These are phyloP conservation scores for Drosophila kuntzei DNA, from an alignment of 2,888 invertebrate genomes.

Conservation along the genomic window DNA sequence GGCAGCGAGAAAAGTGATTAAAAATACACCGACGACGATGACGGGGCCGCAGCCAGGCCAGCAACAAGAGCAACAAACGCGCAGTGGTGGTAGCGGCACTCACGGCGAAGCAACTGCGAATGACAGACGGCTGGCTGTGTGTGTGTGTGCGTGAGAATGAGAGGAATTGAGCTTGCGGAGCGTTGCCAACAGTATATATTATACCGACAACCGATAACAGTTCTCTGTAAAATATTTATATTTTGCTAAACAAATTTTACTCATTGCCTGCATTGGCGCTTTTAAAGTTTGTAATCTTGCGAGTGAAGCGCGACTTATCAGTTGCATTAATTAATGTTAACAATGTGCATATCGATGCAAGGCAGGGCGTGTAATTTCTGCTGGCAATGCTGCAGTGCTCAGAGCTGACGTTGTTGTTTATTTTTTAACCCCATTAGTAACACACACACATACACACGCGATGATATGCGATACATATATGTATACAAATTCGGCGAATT, in stretches of 20 bases:
- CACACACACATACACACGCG: slow-evolving; percentile 32
- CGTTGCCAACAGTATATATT: slow-evolving; percentile 59
- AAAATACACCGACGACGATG: slow-evolving; percentile 77
- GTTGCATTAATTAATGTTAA: background rate
- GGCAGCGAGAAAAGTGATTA: slow-evolving; percentile 71
- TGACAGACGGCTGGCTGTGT: slow-evolving; percentile 41
- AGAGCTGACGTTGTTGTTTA: slow-evolving; percentile 63
- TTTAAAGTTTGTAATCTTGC: background rate
- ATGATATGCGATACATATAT: slow-evolving; percentile 20
- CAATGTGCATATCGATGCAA: slow-evolving; percentile 3
- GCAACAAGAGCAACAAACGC: slow-evolving; percentile 65
- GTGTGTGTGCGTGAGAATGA: slow-evolving; percentile 37
- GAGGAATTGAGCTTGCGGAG: slow-evolving; percentile 40
- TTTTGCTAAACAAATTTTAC: background rate
- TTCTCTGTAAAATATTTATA: slow-evolving; percentile 4
- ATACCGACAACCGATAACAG: slow-evolving; percentile 31
- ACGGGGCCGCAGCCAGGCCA: slow-evolving; percentile 73
- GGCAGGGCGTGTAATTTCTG: slow-evolving; percentile 57
- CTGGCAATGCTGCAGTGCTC: slow-evolving; percentile 64
- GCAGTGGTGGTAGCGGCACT: slow-evolving; percentile 51
- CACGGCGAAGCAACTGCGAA: slow-evolving; percentile 60
- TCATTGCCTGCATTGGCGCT: background rate
- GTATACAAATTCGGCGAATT: slow-evolving; percentile 39
- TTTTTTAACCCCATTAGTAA: slow-evolving; percentile 65
- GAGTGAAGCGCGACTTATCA: background rate